Evolutionary conservation across 2,113 vertebrate species (phyloP).

Genomic region (Plecotus auritus): DNA sequence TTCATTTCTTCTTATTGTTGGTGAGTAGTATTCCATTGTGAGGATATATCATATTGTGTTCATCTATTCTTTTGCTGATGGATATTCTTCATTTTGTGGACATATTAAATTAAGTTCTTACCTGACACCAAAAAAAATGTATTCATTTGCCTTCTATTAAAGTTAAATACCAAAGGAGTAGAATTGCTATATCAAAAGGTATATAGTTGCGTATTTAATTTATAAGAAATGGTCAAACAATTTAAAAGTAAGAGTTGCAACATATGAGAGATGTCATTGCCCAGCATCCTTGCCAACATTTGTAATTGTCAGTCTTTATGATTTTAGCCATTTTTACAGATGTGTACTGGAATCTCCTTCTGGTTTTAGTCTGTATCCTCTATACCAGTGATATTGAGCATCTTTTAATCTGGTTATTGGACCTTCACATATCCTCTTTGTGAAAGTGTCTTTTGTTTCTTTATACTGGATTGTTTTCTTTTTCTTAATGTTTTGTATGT

Average conservation of each 20-base stretch:
- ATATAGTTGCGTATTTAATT: not conserved
- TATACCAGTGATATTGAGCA: not conserved
- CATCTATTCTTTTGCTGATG: not conserved
- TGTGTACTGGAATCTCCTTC: not conserved
- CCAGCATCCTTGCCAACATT: not conserved
- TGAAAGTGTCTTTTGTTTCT: not conserved
- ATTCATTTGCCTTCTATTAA: too few relatives aligned
- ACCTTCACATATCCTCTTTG: not conserved
- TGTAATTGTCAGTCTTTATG: not conserved
- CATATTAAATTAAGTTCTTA: not conserved
- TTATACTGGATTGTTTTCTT: not conserved
- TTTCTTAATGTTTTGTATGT: not conserved
- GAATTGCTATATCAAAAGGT: not conserved
- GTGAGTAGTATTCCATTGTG: not conserved
- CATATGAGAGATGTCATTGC: not conserved
- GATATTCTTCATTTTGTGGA: conserved; percentile 25
- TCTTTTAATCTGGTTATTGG: conserved; percentile 3
- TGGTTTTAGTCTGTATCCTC: conserved; percentile 1
- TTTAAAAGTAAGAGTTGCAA: not conserved
- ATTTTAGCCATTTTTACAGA: conserved; percentile 2
- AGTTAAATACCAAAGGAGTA: not conserved
- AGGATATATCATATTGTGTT: not conserved
- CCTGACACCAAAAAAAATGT: too few relatives aligned
- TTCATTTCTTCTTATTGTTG: not conserved
- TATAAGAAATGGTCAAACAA: not conserved